Percentiles rank a stretch among this genome's conserved stretches.
Conservation (phyloP, 1,140 invertebrate genomes). For the Solenopsis invicta region DNA sequence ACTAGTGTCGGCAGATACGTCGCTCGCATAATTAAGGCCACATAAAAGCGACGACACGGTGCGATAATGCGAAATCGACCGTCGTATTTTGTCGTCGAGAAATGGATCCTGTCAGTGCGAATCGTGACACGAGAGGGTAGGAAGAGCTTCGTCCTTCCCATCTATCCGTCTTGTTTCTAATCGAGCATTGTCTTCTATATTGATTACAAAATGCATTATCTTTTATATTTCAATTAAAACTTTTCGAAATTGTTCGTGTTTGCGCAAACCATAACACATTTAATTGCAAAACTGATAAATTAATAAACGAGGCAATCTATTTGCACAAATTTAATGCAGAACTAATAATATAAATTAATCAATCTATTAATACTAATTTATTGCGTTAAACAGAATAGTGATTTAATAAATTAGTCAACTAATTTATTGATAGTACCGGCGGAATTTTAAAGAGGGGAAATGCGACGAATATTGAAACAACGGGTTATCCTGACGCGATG, state of each 20-base stretch:
- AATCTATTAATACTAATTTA: constrained; percentile 38
- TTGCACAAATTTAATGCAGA: neutral
- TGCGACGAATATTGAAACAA: neutral
- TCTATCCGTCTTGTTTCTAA: neutral
- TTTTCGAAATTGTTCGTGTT: neutral
- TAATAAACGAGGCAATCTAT: constrained; percentile 23
- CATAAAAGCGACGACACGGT: constrained; percentile 72
- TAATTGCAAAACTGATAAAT: constrained; percentile 16
- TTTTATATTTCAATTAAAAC: neutral
- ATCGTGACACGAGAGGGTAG: constrained; percentile 36
- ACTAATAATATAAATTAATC: constrained; percentile 9
- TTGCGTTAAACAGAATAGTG: neutral
- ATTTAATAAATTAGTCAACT: constrained; percentile 23
- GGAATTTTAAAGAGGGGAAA: neutral
- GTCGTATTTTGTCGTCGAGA: constrained; percentile 73
- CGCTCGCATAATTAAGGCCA: constrained; percentile 77
- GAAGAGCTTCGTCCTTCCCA: neutral
- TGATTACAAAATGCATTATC: neutral
- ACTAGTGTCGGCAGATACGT: constrained; percentile 57
- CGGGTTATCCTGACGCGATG: constrained; percentile 23
- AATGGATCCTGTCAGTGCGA: constrained; percentile 61
- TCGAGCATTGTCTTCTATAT: neutral
- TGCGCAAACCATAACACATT: neutral
- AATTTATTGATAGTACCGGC: constrained; percentile 16
- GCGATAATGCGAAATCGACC: constrained; percentile 77